Percentiles rank a stretch among this genome's conserved stretches.
phyloP scores from a whole-genome alignment of 2,113 vertebrate genomes.

The Mesoclemmys tuberculata region DNA sequence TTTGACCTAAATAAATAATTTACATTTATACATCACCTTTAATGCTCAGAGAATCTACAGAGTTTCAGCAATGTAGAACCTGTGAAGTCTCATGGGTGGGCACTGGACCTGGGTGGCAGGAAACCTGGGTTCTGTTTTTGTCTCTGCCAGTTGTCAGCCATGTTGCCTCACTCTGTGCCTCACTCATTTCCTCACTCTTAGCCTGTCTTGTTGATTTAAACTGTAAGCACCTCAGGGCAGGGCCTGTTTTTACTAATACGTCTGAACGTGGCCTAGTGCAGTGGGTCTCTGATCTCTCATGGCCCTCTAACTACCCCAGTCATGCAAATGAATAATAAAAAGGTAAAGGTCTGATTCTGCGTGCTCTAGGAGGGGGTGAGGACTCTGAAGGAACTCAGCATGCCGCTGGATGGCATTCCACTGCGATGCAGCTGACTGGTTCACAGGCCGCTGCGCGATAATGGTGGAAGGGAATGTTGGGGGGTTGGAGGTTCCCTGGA shows the following conservation, averaged over 20 bases:
- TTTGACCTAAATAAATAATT: neutral
- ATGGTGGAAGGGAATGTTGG: neutral
- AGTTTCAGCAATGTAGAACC: neutral
- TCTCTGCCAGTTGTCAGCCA: neutral
- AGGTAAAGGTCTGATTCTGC: too few species aligned
- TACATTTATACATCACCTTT: neutral
- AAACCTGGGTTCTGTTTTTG: neutral
- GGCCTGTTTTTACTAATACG: neutral
- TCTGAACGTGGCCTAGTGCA: neutral
- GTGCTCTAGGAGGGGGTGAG: too few species aligned
- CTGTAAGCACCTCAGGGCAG: neutral
- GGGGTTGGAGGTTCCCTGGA: neutral
- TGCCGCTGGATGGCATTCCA: too few species aligned
- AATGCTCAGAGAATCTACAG: neutral
- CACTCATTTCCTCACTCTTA: neutral
- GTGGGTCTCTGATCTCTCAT: neutral
- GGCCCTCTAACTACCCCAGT: neutral
- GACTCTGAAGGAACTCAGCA: too few species aligned
- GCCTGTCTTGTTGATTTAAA: neutral
- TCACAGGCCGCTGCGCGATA: neutral
- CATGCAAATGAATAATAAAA: too few species aligned
- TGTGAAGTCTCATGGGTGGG: neutral
- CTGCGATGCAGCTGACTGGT: neutral
- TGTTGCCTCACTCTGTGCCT: neutral
- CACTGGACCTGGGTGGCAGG: neutral